These are phyloP conservation scores for Pandemis heparana DNA, from an alignment of 2,888 invertebrate species.

Conservation along the genomic window DNA sequence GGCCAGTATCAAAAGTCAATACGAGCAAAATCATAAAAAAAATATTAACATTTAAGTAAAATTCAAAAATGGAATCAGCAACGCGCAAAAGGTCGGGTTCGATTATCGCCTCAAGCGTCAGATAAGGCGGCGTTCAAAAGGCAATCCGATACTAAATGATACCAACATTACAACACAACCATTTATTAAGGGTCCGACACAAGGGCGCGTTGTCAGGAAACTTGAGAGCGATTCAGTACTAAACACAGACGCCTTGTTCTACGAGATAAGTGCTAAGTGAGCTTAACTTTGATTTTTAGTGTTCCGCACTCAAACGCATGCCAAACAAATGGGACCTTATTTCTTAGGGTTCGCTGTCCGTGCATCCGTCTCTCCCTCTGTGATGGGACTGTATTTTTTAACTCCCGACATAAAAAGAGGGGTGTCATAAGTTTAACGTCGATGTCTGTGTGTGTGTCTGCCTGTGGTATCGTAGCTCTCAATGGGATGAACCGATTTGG, in stretches of 20 bases:
- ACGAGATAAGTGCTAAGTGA: conserved; percentile 30
- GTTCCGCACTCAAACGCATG: neutral
- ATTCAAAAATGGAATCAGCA: conserved; percentile 47
- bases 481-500: too few relatives aligned
- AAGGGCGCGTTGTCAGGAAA: conserved; percentile 48
- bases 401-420: too few relatives aligned
- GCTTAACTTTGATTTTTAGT: conserved; percentile 15
- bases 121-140: conserved; percentile 49
- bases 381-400: too few relatives aligned
- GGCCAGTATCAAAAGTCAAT: neutral
- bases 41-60: neutral
- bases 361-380: too few relatives aligned
- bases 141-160: conserved; percentile 46
- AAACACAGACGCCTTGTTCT: conserved; percentile 33
- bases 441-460: too few relatives aligned
- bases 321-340: too few relatives aligned
- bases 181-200: conserved; percentile 40
- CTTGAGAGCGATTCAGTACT: conserved; percentile 41
- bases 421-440: too few relatives aligned
- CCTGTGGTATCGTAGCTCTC: too few relatives aligned
- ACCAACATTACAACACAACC: conserved; percentile 17
- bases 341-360: too few relatives aligned
- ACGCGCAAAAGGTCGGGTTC: conserved; percentile 55
- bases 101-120: conserved; percentile 49
- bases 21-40: neutral